Conservation (phyloP, 2,113 vertebrate species). For the Indri indri region DNA sequence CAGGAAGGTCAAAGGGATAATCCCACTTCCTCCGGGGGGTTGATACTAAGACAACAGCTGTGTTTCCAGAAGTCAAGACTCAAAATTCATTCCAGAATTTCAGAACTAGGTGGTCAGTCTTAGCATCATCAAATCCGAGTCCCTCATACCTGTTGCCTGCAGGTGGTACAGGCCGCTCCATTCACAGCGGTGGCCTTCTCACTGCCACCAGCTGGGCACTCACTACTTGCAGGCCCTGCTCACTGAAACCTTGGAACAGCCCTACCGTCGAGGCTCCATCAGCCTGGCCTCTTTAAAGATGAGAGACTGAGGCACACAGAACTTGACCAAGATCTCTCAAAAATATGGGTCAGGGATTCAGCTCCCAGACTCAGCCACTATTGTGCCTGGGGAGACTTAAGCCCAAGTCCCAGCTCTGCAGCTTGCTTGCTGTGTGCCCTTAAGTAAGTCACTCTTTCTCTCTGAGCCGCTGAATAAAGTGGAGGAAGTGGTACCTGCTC, state of each 20-base stretch:
- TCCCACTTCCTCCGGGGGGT: not conserved
- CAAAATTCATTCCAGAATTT: not conserved
- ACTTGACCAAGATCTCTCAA: not conserved
- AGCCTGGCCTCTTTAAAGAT: not conserved
- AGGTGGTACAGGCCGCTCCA: rapidly evolving
- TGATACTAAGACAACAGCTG: not conserved
- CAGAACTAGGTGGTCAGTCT: not conserved
- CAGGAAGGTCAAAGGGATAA: not conserved
- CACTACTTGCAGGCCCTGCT: rapidly evolving
- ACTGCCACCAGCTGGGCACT: too few relatives aligned
- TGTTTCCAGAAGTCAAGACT: not conserved
- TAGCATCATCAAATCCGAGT: not conserved
- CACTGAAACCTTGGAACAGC: not conserved
- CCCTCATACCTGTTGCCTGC: not conserved
- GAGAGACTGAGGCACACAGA: not conserved
- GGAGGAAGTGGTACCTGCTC: not conserved
- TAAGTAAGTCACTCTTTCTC: not conserved
- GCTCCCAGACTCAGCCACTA: not conserved
- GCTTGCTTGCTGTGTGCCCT: not conserved
- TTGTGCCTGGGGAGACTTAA: not conserved
- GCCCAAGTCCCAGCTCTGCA: not conserved
- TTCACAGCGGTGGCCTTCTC: not conserved
- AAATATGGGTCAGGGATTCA: not conserved
- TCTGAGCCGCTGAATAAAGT: not conserved
- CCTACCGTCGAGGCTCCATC: not conserved